phyloP scores from a whole-genome alignment of 2,888 invertebrate genomes.

The Adineta ricciae region DNA sequence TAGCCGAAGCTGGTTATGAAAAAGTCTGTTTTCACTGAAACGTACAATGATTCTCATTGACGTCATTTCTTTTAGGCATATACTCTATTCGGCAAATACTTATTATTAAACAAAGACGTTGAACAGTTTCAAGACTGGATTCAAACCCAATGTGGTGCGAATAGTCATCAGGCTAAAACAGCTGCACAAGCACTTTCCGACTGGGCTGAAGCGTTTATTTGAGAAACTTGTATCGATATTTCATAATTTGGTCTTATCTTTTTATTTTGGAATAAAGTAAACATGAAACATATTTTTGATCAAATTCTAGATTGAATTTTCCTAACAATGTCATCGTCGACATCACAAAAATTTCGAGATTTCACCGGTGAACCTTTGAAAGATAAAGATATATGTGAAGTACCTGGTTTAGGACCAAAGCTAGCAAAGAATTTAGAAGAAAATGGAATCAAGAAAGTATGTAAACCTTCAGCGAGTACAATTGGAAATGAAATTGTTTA shows the following conservation, averaged over 20 bases:
- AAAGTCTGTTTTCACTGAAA: not conserved
- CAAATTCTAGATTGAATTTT: not conserved
- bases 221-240: not conserved
- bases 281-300: not conserved
- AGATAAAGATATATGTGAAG: not conserved
- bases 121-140: constrained; percentile 10
- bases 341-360: constrained; percentile 17
- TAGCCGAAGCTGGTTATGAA: not conserved
- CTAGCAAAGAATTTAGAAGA: constrained; percentile 7
- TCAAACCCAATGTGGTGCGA: not conserved
- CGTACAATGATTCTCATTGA: not conserved
- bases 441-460: not conserved
- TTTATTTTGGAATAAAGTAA: not conserved
- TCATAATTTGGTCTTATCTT: not conserved
- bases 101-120: not conserved
- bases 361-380: constrained; percentile 3
- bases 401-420: not conserved
- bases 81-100: constrained; percentile 8
- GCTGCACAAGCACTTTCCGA: not conserved
- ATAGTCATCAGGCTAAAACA: constrained; percentile 8
- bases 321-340: not conserved
- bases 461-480: not conserved
- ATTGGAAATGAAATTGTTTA: not conserved
- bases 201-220: constrained; percentile 7
- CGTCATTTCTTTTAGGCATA: not conserved